phyloP scores from a whole-genome alignment of 37 sponge, comb jelly and placozoan genomes.

The Crambe crambe region DNA sequence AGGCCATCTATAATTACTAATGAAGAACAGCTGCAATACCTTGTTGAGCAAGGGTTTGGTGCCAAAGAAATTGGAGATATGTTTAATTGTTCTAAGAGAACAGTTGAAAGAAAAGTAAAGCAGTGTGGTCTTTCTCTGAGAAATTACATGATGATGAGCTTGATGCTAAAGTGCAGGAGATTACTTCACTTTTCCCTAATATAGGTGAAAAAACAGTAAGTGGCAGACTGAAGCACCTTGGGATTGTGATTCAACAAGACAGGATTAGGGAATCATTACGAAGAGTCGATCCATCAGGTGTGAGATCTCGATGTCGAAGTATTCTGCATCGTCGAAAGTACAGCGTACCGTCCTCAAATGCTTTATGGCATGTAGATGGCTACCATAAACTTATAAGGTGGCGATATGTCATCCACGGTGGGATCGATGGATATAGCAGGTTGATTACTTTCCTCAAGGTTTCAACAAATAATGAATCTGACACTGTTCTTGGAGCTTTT shows the following conservation, averaged over 20 bases:
- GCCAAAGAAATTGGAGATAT: no score
- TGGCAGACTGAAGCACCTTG: slow-evolving; percentile 33
- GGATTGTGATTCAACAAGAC: slow-evolving; percentile 35
- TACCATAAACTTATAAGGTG: slow-evolving; percentile 71
- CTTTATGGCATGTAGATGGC: slow-evolving; percentile 74
- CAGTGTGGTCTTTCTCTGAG: no score
- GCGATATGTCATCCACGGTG: slow-evolving; percentile 64
- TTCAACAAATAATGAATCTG: slow-evolving; percentile 54
- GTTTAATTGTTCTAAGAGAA: no score
- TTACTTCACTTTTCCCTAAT: slow-evolving; percentile 4
- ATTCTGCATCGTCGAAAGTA: slow-evolving; percentile 52
- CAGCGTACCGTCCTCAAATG: slow-evolving; percentile 57
- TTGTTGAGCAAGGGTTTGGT: no score
- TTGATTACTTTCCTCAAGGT: slow-evolving; percentile 54
- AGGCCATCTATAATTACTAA: no score
- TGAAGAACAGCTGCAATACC: no score
- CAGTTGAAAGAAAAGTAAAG: no score
- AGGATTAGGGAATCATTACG: slow-evolving; percentile 54
- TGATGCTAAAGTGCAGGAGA: slow-evolving; percentile 9
- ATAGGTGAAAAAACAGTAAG: slow-evolving; percentile 46
- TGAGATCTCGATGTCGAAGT: slow-evolving; percentile 7
- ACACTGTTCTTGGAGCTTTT: slow-evolving; percentile 57
- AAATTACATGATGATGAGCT: not conserved
- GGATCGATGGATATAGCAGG: slow-evolving; percentile 70
- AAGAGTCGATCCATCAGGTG: slow-evolving; percentile 58